Percentiles rank a stretch among this genome's conserved stretches.
Conservation (phyloP, 1,140 invertebrate species). For the Drosophila nigromelanica region DNA sequence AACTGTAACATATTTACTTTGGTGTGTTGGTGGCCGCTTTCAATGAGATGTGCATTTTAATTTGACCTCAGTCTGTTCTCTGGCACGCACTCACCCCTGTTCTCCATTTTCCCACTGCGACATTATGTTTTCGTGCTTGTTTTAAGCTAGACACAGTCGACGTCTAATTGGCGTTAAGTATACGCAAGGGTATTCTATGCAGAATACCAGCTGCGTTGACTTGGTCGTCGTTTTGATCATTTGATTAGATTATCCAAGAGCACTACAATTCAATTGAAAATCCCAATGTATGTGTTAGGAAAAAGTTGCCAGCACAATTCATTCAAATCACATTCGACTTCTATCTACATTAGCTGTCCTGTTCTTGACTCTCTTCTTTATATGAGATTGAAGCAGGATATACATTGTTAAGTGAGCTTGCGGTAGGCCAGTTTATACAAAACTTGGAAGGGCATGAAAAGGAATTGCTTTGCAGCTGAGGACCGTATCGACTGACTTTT, state of each 20-base stretch:
- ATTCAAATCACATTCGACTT: no score
- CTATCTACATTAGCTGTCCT: no score
- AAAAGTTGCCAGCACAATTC: no score
- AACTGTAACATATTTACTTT: conserved; percentile 33
- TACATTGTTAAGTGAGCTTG: no score
- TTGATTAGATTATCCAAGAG: conserved; percentile 23
- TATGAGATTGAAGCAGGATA: no score
- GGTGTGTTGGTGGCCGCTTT: conserved; percentile 36
- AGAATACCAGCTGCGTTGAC: neutral
- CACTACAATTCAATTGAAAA: neutral
- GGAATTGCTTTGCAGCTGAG: no score
- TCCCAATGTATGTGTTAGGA: conserved; percentile 38
- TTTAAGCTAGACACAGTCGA: conserved; percentile 34
- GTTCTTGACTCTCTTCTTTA: no score
- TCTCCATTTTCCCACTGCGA: neutral
- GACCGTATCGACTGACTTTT: no score
- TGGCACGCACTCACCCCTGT: neutral
- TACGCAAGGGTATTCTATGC: conserved; percentile 47
- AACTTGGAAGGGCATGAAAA: no score
- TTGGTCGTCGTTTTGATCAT: neutral
- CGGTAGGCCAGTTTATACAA: no score
- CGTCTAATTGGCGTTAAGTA: conserved; percentile 63
- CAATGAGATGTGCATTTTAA: conserved; percentile 12
- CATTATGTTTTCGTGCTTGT: conserved; percentile 50
- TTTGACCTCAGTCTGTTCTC: conserved; percentile 13